Percentiles rank a stretch among this genome's conserved stretches.
Evolutionary conservation across 92 coral and sea anemone genomes (phyloP).

Genomic region (Palythoa grandiflora): DNA sequence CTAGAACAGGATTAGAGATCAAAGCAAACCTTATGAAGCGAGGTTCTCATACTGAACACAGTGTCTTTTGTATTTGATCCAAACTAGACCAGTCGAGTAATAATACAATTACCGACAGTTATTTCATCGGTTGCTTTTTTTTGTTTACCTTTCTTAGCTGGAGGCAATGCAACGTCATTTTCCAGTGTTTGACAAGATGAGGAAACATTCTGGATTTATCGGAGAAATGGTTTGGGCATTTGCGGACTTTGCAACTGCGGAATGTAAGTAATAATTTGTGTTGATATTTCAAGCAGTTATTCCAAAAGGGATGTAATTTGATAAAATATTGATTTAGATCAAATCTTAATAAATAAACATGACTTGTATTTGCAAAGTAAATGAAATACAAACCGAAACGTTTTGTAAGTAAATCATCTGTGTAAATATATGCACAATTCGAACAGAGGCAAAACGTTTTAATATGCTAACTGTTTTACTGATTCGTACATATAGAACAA

Average conservation of each 20-base stretch:
- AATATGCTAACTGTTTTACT: too few relatives aligned
- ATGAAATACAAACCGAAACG: too few relatives aligned
- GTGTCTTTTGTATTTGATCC: not conserved
- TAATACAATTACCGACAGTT: not conserved
- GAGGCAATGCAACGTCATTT: slow-evolving; percentile 86
- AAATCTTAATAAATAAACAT: too few relatives aligned
- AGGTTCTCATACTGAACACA: not conserved
- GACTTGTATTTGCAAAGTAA: too few relatives aligned
- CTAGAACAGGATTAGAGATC: not conserved
- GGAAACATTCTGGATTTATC: slow-evolving; percentile 72
- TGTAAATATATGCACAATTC: too few relatives aligned
- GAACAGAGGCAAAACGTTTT: too few relatives aligned
- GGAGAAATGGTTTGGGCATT: slow-evolving; percentile 96
- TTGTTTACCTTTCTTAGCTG: slow-evolving; percentile 53
- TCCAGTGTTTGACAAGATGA: slow-evolving; percentile 84
- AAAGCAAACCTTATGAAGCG: not conserved
- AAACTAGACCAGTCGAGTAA: not conserved
- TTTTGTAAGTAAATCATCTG: too few relatives aligned
- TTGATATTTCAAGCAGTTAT: not conserved
- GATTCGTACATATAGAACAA: too few relatives aligned
- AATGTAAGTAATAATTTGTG: slow-evolving; percentile 57
- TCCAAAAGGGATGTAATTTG: not conserved
- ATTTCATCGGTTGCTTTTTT: not conserved
- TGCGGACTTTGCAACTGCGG: slow-evolving; percentile 83
- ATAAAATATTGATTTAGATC: too few relatives aligned